phyloP scores from a whole-genome alignment of 35 echinoderm and acorn worm species.

The Heliocidaris erythrogramma region DNA sequence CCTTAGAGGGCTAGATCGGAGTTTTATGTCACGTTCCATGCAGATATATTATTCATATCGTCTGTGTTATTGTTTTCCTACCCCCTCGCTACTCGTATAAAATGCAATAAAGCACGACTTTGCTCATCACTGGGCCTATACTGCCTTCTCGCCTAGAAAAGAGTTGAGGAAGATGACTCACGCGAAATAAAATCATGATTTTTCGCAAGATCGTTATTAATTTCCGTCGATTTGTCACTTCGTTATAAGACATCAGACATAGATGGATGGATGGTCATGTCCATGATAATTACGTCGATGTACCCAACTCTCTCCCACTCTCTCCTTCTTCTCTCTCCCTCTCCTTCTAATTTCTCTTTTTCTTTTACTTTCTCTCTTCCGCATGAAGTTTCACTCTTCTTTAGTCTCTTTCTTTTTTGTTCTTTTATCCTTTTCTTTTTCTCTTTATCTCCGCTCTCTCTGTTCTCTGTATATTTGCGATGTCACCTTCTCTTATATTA shows the following conservation, averaged over 20 bases:
- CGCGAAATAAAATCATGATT: constrained; percentile 12
- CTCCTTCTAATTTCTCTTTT: too few species aligned
- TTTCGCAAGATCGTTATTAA: constrained; percentile 37
- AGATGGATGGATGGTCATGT: constrained; percentile 24
- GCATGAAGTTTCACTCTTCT: too few species aligned
- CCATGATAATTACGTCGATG: not conserved
- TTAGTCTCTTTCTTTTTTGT: not conserved
- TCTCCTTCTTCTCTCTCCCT: not conserved
- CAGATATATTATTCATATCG: not conserved
- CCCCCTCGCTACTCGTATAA: not conserved
- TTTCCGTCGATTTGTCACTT: constrained; percentile 41
- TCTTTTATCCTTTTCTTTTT: not conserved
- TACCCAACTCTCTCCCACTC: not conserved
- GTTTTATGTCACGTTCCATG: not conserved
- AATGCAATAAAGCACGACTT: not conserved
- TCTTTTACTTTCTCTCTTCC: too few species aligned
- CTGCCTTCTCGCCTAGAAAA: not conserved
- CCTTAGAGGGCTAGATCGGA: not conserved
- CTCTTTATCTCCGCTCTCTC: not conserved
- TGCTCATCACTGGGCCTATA: not conserved
- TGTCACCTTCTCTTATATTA: too few species aligned
- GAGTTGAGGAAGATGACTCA: constrained; percentile 21
- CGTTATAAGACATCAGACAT: not conserved
- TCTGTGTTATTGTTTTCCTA: not conserved
- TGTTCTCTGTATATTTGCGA: too few species aligned